phyloP scores from a whole-genome alignment of 2,888 invertebrate genomes.

The Odontocolon sp. region DNA sequence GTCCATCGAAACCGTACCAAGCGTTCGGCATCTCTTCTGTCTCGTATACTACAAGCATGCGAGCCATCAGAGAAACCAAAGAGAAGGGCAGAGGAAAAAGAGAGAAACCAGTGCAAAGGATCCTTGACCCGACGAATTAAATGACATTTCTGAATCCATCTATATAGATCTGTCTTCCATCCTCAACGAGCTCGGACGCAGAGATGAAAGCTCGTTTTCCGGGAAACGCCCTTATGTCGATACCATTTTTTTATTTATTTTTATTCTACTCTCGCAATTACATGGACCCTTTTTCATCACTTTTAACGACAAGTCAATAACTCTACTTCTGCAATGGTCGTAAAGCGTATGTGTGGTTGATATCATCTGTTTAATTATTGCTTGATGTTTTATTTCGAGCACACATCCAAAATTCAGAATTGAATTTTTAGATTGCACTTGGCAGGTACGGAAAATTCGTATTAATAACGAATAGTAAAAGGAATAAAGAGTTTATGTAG shows the following conservation, averaged over 20 bases:
- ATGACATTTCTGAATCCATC: slow-evolving; percentile 52
- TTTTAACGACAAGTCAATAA: too few species aligned
- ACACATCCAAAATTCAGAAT: too few species aligned
- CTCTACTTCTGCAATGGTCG: too few species aligned
- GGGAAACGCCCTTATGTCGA: slow-evolving; percentile 16
- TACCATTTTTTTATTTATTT: neutral
- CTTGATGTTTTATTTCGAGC: too few species aligned
- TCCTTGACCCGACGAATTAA: slow-evolving; percentile 57
- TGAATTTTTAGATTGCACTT: too few species aligned
- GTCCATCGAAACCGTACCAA: slow-evolving; percentile 39
- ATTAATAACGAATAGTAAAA: too few species aligned
- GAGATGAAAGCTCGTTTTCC: slow-evolving; percentile 32
- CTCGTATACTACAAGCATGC: slow-evolving; percentile 7
- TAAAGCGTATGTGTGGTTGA: too few species aligned
- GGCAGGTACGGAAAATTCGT: too few species aligned
- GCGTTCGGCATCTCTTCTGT: slow-evolving; percentile 22
- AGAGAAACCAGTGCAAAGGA: slow-evolving; percentile 36
- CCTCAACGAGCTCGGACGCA: neutral
- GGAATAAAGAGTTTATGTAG: too few species aligned
- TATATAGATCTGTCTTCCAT: neutral
- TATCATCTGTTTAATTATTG: too few species aligned
- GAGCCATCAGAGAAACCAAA: slow-evolving; percentile 29
- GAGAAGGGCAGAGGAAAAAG: slow-evolving; percentile 26
- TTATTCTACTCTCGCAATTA: neutral
- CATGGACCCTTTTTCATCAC: too few species aligned